Evolutionary conservation across 2,888 invertebrate genomes (phyloP).

Genomic region (Dorcus parallelipipedus): DNA sequence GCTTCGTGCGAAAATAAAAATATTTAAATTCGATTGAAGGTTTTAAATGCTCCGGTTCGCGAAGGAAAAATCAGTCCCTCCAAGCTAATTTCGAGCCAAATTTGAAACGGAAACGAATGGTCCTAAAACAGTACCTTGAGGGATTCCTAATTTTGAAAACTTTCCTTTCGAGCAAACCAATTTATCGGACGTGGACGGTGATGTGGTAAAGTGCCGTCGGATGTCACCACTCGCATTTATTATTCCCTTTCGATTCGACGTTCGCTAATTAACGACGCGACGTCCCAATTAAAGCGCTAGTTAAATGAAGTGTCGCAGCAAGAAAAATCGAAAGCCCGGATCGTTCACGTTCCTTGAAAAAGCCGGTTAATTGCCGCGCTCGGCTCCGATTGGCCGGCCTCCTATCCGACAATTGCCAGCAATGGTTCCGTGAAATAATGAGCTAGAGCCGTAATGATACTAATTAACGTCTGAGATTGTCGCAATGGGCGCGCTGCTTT

Average conservation of each 20-base stretch:
- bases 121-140: too few relatives aligned
- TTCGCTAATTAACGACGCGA: conserved; percentile 1
- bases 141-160: too few relatives aligned
- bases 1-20: too few relatives aligned
- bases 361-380: conserved; percentile 7
- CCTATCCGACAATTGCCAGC: conserved; percentile 19
- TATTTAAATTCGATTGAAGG: too few relatives aligned
- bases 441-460: conserved; percentile 32
- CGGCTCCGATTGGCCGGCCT: conserved; percentile 16
- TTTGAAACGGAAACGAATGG: too few relatives aligned
- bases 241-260: conserved; percentile 2
- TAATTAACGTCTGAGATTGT: conserved; percentile 38
- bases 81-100: too few relatives aligned
- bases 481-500: conserved; percentile 34
- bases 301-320: not conserved
- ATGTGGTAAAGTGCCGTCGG: not conserved
- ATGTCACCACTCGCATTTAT: conserved; percentile 4
- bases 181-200: conserved; percentile 11
- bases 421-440: conserved; percentile 36
- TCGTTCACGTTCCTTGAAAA: conserved; percentile 18
- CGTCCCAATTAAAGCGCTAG: not conserved
- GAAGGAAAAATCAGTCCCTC: too few relatives aligned
- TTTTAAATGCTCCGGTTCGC: too few relatives aligned
- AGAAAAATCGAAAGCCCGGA: conserved; percentile 3
- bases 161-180: too few relatives aligned